Evolutionary conservation across 2,888 invertebrate species (phyloP).

Genomic region (Arrhopalites spinosus): DNA sequence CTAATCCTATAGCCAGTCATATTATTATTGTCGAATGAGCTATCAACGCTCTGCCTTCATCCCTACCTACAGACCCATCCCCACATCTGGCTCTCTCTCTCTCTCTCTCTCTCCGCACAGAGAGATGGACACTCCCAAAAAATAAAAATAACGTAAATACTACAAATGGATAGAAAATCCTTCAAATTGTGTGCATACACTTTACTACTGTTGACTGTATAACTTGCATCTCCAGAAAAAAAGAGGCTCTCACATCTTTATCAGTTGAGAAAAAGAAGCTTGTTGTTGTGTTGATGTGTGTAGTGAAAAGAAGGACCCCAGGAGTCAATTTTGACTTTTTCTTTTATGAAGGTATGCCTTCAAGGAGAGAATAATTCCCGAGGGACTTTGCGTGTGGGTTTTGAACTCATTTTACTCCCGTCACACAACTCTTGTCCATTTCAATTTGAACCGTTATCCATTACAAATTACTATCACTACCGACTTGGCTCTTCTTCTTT

Average conservation of each 20-base stretch:
- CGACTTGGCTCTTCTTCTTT: neutral
- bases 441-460: slow-evolving; percentile 38
- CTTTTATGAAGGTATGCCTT: neutral
- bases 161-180: too few relatives aligned
- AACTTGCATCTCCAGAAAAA: neutral
- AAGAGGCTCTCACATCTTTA: slow-evolving; percentile 1
- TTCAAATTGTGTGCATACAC: too few relatives aligned
- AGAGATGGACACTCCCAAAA: too few relatives aligned
- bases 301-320: neutral
- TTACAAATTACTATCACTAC: slow-evolving; percentile 37
- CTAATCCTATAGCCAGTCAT: slow-evolving; percentile 24
- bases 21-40: slow-evolving; percentile 23
- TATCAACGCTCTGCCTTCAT: slow-evolving; percentile 16
- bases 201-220: neutral
- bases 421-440: slow-evolving; percentile 36
- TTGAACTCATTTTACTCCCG: slow-evolving; percentile 35
- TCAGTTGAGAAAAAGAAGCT: neutral
- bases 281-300: neutral
- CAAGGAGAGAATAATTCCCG: slow-evolving; percentile 13
- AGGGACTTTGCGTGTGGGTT: slow-evolving; percentile 31
- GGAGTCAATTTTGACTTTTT: neutral
- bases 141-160: too few relatives aligned
- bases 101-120: neutral
- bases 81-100: neutral
- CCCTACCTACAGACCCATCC: neutral